Evolutionary conservation across 1,140 invertebrate species (phyloP).

Genomic region (Habropoda laboriosa): DNA sequence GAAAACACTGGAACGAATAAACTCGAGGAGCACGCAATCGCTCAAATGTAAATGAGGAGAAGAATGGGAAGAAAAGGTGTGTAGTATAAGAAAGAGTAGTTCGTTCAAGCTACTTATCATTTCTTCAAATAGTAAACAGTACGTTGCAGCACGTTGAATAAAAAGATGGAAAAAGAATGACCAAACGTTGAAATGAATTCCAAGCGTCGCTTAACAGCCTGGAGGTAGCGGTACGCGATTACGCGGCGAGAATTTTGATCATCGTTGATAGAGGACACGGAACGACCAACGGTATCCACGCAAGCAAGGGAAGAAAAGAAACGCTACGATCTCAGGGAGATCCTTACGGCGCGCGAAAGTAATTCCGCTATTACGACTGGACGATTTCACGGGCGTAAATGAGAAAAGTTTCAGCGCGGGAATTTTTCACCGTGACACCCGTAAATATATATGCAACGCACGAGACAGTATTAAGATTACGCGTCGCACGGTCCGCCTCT

Average conservation of each 20-base stretch:
- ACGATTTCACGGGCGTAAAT: constrained; percentile 7
- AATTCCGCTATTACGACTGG: constrained; percentile 32
- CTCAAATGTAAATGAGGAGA: too few relatives aligned
- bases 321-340: not conserved
- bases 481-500: not conserved
- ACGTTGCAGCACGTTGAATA: not conserved
- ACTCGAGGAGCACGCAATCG: too few relatives aligned
- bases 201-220: not conserved
- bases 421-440: not conserved
- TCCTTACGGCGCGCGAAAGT: constrained; percentile 21
- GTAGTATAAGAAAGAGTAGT: too few relatives aligned
- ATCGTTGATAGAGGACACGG: not conserved
- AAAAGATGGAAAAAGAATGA: not conserved
- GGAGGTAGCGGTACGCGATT: not conserved
- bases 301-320: not conserved
- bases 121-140: too few relatives aligned
- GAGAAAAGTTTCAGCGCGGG: constrained; percentile 30
- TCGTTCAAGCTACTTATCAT: too few relatives aligned
- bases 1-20: too few relatives aligned
- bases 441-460: constrained; percentile 8
- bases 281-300: not conserved
- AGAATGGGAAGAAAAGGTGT: too few relatives aligned
- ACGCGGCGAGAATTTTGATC: not conserved
- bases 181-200: not conserved
- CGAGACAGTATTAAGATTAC: constrained; percentile 32